phyloP scores from a whole-genome alignment of 2,797 vertebrate genomes.

The Liparis tanakae region DNA sequence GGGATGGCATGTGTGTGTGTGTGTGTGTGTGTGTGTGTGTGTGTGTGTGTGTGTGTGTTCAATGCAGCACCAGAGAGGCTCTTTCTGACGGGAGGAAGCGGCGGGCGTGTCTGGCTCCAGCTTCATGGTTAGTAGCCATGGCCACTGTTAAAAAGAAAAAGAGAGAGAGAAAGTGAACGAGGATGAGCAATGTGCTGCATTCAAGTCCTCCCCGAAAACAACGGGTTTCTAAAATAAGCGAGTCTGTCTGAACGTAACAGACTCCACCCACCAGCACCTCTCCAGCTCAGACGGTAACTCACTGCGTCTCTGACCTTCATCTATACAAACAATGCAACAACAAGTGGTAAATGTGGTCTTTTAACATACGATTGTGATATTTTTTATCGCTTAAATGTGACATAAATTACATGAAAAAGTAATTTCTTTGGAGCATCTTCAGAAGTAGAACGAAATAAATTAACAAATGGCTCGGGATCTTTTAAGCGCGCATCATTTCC shows the following conservation, averaged over 20 bases:
- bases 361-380: background rate
- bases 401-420: background rate
- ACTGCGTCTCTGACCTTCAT: background rate
- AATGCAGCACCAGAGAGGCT: conserved; percentile 56
- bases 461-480: background rate
- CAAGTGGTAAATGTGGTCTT: background rate
- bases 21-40: background rate
- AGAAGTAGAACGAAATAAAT: background rate
- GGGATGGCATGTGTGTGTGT: conserved; percentile 51
- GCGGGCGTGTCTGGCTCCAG: conserved; percentile 60
- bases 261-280: background rate
- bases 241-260: background rate
- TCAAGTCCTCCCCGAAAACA: background rate
- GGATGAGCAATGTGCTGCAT: conserved; percentile 28
- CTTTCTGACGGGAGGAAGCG: conserved; percentile 46
- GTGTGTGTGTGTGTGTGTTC: conserved; percentile 59
- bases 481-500: background rate
- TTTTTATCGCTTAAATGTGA: background rate
- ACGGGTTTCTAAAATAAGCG: background rate
- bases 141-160: conserved; percentile 46
- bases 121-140: conserved; percentile 65
- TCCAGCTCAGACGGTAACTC: background rate
- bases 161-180: background rate
- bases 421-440: background rate
- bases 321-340: background rate